These are phyloP conservation scores for Dromaius novaehollandiae DNA, from an alignment of 2,113 vertebrate species.

Conservation along the genomic window DNA sequence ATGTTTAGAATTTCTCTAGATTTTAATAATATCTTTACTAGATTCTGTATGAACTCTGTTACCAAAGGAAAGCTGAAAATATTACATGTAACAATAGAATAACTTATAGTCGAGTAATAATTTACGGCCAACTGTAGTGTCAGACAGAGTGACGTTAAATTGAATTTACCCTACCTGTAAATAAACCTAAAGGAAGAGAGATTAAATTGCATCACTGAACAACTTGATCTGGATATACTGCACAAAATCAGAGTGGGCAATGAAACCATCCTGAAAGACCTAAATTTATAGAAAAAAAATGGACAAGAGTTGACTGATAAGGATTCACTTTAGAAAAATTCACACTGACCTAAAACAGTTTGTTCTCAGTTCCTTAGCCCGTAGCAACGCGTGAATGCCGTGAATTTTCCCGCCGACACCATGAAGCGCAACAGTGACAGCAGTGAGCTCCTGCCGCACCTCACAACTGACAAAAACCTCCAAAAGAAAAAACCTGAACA, in stretches of 20 bases:
- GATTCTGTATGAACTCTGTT: background rate
- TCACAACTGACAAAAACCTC: background rate
- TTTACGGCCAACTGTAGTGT: background rate
- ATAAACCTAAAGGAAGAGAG: background rate
- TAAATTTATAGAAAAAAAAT: background rate
- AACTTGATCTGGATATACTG: background rate
- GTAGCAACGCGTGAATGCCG: rapidly evolving
- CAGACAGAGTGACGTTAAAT: background rate
- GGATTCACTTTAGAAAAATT: background rate
- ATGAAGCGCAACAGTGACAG: background rate
- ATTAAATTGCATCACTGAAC: background rate
- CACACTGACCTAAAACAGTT: background rate
- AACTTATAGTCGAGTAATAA: background rate
- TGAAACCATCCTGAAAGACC: background rate
- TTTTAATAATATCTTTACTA: background rate
- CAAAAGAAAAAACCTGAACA: background rate
- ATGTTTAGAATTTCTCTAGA: background rate
- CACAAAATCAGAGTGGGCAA: background rate
- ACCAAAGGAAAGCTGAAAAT: background rate
- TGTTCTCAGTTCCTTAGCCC: rapidly evolving
- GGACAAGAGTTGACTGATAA: background rate
- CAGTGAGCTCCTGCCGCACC: background rate
- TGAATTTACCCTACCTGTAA: background rate
- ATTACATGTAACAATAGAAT: background rate
- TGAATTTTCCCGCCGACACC: rapidly evolving